Evolutionary conservation across 2,888 invertebrate genomes (phyloP), one percentile per base, ranked within the genome.

Genomic region (Tipula confusa): DNA sequence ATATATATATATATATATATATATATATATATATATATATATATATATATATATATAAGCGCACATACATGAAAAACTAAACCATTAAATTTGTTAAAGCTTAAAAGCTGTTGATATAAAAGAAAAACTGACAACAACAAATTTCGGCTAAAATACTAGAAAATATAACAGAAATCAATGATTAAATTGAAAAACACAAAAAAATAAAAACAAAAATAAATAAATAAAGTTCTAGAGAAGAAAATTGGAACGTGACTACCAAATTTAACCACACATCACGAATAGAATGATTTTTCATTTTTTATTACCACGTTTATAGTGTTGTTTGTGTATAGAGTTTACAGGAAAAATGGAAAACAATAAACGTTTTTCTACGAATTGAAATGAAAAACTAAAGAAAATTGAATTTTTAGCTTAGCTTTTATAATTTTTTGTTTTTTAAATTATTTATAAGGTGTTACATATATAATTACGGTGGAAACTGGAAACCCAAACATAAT

Each of bases 21-120:
- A 64, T n/a, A 64, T 9, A 24, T 9, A 4, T 24, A 64, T 64
- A 9, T 15, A 15, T 15, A 38, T 38, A 38, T 13, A 4, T 24
- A 64, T 64, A 9, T 15, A 15, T 15, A 38, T 38, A 38, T 13
- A 31, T 38, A 38, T 38, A 13, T 9, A 38, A 38, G 2, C 18
- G 24, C 64, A 64, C 64, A 64, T n/a, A 64, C 18, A 24, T 9
- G 9, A 64, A 64, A 64, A 24, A 64, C 13, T 43, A 43, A 64
- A 64, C 64, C 64, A 64, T 64, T 64, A 64, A 64, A 64, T 64
- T 64, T 64, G 64, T 64, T 64, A 64, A 64, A 64, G 64, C 64
- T 64, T 64, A 64, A 64, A 64, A 64, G 64, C 64, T 64, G 64
- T 24, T 64, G 64, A 18, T 64, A 64, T n/a, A n/a, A n/a, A 64